phyloP scores from a whole-genome alignment of 1,140 invertebrate genomes.

The Episyrphus balteatus region DNA sequence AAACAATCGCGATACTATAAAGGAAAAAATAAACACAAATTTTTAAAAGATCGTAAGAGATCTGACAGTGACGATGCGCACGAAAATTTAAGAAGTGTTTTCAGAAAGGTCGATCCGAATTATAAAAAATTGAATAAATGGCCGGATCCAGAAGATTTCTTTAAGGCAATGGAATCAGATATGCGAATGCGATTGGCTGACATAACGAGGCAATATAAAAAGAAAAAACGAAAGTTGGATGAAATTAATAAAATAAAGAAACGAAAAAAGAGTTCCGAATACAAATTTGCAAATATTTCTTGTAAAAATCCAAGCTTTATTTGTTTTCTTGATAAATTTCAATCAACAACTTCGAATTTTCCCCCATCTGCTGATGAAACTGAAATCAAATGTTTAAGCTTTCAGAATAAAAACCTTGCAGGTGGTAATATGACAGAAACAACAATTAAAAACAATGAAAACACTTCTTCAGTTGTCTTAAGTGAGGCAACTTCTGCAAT shows the following conservation, averaged over 20 bases:
- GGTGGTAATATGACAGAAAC: too few species aligned
- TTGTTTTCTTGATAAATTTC: too few species aligned
- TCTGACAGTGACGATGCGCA: slow-evolving; percentile 35
- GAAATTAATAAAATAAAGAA: slow-evolving; percentile 45
- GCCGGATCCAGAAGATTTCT: slow-evolving; percentile 44
- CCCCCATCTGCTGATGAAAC: too few species aligned
- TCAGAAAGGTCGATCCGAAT: slow-evolving; percentile 22
- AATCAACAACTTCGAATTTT: too few species aligned
- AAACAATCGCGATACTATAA: slow-evolving; percentile 21
- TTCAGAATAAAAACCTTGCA: too few species aligned
- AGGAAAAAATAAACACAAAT: slow-evolving; percentile 33
- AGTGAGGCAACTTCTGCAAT: too few species aligned
- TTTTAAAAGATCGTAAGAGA: slow-evolving; percentile 10
- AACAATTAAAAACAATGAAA: too few species aligned
- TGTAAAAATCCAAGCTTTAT: too few species aligned
- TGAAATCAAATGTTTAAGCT: too few species aligned
- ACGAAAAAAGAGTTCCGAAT: slow-evolving; percentile 15
- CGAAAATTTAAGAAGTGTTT: slow-evolving; percentile 25
- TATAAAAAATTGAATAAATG: slow-evolving; percentile 37
- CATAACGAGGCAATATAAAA: slow-evolving; percentile 66
- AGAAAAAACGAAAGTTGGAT: slow-evolving; percentile 69
- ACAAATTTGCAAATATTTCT: too few species aligned
- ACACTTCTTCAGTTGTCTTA: too few species aligned
- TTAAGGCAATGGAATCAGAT: slow-evolving; percentile 64
- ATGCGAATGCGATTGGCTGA: slow-evolving; percentile 70